Base-by-base conservation (phyloP, 2,888 invertebrate species). In the Mayetiola destructor region DNA sequence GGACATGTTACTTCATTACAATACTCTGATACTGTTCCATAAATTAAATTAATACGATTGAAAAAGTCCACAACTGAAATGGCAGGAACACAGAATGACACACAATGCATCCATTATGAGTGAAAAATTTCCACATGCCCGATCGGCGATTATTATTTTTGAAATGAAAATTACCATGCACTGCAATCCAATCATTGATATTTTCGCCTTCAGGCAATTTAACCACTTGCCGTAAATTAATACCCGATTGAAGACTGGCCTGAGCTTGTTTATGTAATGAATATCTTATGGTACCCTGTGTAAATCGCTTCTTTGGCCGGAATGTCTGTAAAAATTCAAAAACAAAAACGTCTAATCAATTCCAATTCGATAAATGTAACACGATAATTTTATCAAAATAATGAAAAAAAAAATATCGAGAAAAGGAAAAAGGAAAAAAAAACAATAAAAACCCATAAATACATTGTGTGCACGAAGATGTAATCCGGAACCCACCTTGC, bases 51-150 rank as follows among this genome's bases (percentile, higher is more conserved):
- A 63, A 93, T 90, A 65, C 93, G 80, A 70, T 93, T 93, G 73
- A 93, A 93, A 69, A 93, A 93, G 68, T 93, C 92, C 32, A 93
- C 92, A 63, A 92, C 90, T n/a, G n/a, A n/a, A n/a, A n/a, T n/a
- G 6, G 6, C 32, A 10, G 10, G 32, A 32, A 9, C 32, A 32
- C 8, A 9, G 10, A 32, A 32, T 10, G 32, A 9, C 32, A 32
- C 6, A 32, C 8, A 9, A 32, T 9, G 6, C 32, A 10, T 10
- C 10, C 32, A 9, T 6, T 32, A 32, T 9, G 6, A 32, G 6
- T 10, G 32, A 32, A 32, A 32, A 9, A 32, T 32, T 9, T 10
- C 32, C n/a, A n/a, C n/a, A n/a, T n/a, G n/a, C 23, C 23, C 9
- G 4, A 14, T 23, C 14, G 3, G 21, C 32, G 6, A 57, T 30